Evolutionary conservation across 2,113 vertebrate species (phyloP), one percentile per base, ranked within the genome.

Genomic region (Entelurus aequoreus): DNA sequence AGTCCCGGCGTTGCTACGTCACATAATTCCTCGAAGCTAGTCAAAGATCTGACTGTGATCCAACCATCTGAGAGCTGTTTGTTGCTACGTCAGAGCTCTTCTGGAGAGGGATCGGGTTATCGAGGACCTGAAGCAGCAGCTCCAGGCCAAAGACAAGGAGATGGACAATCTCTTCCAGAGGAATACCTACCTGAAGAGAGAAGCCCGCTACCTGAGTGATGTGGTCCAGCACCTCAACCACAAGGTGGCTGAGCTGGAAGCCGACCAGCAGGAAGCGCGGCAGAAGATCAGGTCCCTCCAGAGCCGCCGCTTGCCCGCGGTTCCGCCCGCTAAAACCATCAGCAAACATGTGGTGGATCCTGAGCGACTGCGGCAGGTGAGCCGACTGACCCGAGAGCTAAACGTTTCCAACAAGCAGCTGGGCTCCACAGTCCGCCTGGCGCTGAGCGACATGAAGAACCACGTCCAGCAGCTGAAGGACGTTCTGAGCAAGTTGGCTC

Each of bases 321-420:
- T 56, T 49, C 74, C 71, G 0, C 63, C 66, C 4, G 10, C 14
- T 38, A 68, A 54, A 60, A 15, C 68, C 6, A 1, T 21, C 57
- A 28, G 19, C 21, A 69, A 68, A 53, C 63, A 74, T 1, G 0
- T 68, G 0, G 55, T 74, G 38, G 72, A 83, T 37, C 74, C 61
- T 0, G 51, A 8, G 3, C 65, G 51, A 7, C 68, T 90, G 9
- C 62, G 19, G n/a, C 80, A 82, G 60, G 66, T 85, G 46, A 66
- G 60, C 21, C 14, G 5, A 1, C 62, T 82, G 58, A 79, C 76
- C 28, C 74, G 59, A 0, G 82, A 84, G n/a, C 79, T 86, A 5
- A 88, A 70, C 19, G 50, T 84, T 28, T 81, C 73, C 52, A 83
- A 73, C 77, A 83, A 87, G 51, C 80, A 86, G 56, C 76, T 90